Evolutionary conservation across 2,797 vertebrate species (phyloP).

Genomic region (Bovichtus diacanthus): DNA sequence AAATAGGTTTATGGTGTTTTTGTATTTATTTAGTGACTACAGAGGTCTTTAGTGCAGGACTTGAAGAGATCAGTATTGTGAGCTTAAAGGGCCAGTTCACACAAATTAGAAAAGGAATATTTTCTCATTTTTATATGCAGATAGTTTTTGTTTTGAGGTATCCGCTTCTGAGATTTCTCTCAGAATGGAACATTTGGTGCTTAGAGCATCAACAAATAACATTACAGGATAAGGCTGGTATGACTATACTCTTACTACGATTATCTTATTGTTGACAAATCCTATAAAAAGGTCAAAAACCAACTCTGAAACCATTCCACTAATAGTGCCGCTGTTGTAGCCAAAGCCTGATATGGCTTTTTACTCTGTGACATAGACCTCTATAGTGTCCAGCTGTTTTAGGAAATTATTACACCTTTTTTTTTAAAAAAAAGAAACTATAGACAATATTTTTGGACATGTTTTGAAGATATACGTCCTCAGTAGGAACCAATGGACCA

Average conservation of each 20-base stretch:
- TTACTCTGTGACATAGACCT: not conserved
- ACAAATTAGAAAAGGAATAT: not conserved
- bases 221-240: not conserved
- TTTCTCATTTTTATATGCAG: not conserved
- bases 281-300: not conserved
- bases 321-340: not conserved
- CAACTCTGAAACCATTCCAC: not conserved
- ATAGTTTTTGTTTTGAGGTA: not conserved
- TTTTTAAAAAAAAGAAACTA: not conserved
- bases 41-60: not conserved
- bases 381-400: rapidly evolving
- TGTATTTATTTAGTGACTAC: conserved; percentile 12
- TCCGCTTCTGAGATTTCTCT: not conserved
- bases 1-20: conserved; percentile 14
- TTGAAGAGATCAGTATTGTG: not conserved
- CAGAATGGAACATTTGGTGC: not conserved
- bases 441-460: too few relatives aligned
- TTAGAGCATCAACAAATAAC: not conserved
- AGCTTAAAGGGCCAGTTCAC: conserved; percentile 13
- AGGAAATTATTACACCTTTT: not conserved
- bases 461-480: too few relatives aligned
- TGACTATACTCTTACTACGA: not conserved
- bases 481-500: too few relatives aligned
- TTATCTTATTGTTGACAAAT: not conserved
- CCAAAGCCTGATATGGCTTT: not conserved